Evolutionary conservation across 2,888 invertebrate genomes (phyloP), one percentile per base, ranked within the genome.

Genomic region (Aspidapion aeneum): DNA sequence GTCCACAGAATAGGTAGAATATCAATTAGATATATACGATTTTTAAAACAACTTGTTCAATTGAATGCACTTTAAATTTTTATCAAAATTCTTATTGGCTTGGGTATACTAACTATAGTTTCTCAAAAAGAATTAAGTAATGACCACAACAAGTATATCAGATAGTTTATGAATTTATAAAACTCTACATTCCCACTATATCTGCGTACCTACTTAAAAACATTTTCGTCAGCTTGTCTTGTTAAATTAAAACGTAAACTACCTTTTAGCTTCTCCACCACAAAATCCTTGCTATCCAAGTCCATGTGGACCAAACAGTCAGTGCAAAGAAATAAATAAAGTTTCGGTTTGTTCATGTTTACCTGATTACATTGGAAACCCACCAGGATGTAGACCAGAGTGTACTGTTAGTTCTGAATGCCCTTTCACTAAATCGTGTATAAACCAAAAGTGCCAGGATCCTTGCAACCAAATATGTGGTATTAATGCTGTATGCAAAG

Each of bases 381-480:
- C 93, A 18, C 89, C 89, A 63, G 87, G 87, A 16, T 92, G 91
- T 75, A 83, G 91, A 70, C 92, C 91, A 9, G 91, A 91, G 79
- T 93, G 93, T 76, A 86, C 88, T 21, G 83, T 88, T 22, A 92
- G 90, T 72, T 86, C 89, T 0, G 93, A 93, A 77, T 94, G 94
- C 77, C 75, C 87, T 1, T 80, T 82, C 18, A 85, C 88, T 69
- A 86, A 86, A 74, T 89, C 93, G 1, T 94, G 94, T 73, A 80
- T 90, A 12, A 87, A 89, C 73, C 87, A 88, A 70, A 91, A 90
- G 80, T 94, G 94, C 76, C 76, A 81, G 20, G 86, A 93, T 77
- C 93, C 94, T 49, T 94, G 94, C 69, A 85, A 86, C 35, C 87
- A 86, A 63, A 86, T 86, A 58, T 91, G 90, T 72, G 90, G 90